These are phyloP conservation scores for Rhinophrynus dorsalis DNA, from an alignment of 2,797 vertebrate species.

Conservation along the genomic window DNA sequence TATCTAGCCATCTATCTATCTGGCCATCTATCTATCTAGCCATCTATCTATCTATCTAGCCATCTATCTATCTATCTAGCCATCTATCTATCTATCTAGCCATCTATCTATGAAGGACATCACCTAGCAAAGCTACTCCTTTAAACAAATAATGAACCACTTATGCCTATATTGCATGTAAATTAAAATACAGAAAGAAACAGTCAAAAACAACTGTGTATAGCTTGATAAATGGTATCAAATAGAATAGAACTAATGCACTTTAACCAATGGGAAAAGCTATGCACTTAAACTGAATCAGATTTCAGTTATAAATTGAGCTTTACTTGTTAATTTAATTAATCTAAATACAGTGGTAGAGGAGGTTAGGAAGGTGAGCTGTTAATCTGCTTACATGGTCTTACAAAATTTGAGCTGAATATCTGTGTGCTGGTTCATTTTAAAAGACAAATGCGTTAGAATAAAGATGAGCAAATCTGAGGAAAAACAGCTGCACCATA, in stretches of 20 bases:
- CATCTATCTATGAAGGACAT: too few species aligned
- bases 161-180: too few species aligned
- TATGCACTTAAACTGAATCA: constrained; percentile 33
- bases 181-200: background rate
- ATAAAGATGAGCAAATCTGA: too few species aligned
- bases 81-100: too few species aligned
- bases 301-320: constrained; percentile 45
- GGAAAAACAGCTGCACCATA: too few species aligned
- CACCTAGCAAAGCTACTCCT: too few species aligned
- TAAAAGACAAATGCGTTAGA: too few species aligned
- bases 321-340: constrained; percentile 51
- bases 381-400: constrained; percentile 48
- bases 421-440: constrained; percentile 33
- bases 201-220: constrained; percentile 3
- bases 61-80: too few species aligned
- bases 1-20: too few species aligned
- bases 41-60: too few species aligned
- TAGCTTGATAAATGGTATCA: constrained; percentile 49
- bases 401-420: constrained; percentile 46
- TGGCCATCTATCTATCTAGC: too few species aligned
- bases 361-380: constrained; percentile 48
- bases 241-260: constrained; percentile 47
- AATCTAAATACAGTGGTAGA: constrained; percentile 43
- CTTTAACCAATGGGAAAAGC: constrained; percentile 38
- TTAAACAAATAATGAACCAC: too few species aligned